Percentiles rank a stretch among this genome's conserved stretches.
phyloP scores from a whole-genome alignment of 2,888 invertebrate species.

The Beris morrisii region DNA sequence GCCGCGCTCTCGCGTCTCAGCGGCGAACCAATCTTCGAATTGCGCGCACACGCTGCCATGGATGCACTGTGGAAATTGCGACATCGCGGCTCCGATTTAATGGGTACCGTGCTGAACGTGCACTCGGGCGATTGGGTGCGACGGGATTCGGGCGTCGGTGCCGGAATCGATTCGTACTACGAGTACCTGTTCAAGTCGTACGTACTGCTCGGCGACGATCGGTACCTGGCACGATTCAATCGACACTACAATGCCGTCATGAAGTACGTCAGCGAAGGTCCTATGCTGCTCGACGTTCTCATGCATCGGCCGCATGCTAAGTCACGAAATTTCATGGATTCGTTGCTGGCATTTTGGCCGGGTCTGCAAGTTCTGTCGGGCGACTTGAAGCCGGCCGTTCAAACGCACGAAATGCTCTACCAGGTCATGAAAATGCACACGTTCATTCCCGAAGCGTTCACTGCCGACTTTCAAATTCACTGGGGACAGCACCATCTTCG shows the following conservation, averaged over 20 bases:
- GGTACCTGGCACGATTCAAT: constrained; percentile 91
- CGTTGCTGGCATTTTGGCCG: constrained; percentile 97
- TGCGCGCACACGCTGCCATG: constrained; percentile 94
- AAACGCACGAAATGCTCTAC: constrained; percentile 98
- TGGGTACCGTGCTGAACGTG: constrained; percentile 97
- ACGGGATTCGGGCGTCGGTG: constrained; percentile 96
- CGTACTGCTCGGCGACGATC: constrained; percentile 90
- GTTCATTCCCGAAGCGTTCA: constrained; percentile 98
- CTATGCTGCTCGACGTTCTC: constrained; percentile 91
- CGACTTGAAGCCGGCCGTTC: constrained; percentile 96
- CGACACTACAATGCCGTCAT: constrained; percentile 94
- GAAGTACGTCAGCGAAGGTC: constrained; percentile 93
- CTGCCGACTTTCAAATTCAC: constrained; percentile 96
- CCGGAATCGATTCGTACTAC: constrained; percentile 98
- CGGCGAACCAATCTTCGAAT: constrained; percentile 89
- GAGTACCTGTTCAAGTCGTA: constrained; percentile 98
- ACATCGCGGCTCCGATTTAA: constrained; percentile 84
- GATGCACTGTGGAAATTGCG: constrained; percentile 94
- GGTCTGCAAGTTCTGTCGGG: constrained; percentile 88
- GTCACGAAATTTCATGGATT: constrained; percentile 96
- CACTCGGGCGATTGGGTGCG: constrained; percentile 98
- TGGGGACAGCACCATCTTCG: constrained; percentile 98
- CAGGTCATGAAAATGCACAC: constrained; percentile 98
- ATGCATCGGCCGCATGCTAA: constrained; percentile 95
- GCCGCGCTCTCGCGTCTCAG: constrained; percentile 92